Base-by-base conservation (phyloP, 2,113 vertebrate species). In the Isurus oxyrinchus region DNA sequence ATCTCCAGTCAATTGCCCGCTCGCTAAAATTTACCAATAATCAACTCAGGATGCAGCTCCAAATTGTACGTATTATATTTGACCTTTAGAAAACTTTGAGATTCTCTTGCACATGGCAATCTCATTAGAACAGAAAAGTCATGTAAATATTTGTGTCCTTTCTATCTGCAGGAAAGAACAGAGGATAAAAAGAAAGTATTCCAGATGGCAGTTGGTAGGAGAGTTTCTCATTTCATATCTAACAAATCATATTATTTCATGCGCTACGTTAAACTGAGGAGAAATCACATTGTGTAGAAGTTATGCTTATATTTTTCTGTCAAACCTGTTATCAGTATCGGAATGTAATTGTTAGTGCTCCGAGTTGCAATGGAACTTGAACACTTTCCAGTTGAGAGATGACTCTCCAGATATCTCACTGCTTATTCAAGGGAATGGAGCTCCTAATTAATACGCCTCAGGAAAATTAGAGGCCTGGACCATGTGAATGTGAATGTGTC, bases 21-120 rank as follows among this genome's bases (percentile, higher is more conserved):
- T 99, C 99, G 1, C 97, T 99, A 35, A 99, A 98, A 97, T 99
- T 99, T 98, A 99, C 99, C 97, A 99, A 99, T 98, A 99, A 98
- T 96, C 99, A 99, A 97, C 98, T 99, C 96, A 98, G 98, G 96
- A 97, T 99, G 98, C 99, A 99, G 97, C 99, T 99, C 59, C 99
- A 99, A 97, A 98, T 98, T 0, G 99, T 98, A 97, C 98, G 99
- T 98, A 97, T 55, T 49, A 35, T 53, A 35, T 72, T 67, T 95
- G 40, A 95, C n/a, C 19, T 19, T 95, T 61, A 49, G 25, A 96
- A 55, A 96, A 8, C 2, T 55, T 76, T 55, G 4, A 6, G 31
- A 76, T 96, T 35, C 23, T 76, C n/a, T 23, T 27, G 13, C 55
- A 61, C 23, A 14, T 79, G 11, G 31, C 35, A 79, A 63, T 49